Base-by-base conservation (phyloP, 1,140 invertebrate species). In the Cheumatopsyche charites region DNA sequence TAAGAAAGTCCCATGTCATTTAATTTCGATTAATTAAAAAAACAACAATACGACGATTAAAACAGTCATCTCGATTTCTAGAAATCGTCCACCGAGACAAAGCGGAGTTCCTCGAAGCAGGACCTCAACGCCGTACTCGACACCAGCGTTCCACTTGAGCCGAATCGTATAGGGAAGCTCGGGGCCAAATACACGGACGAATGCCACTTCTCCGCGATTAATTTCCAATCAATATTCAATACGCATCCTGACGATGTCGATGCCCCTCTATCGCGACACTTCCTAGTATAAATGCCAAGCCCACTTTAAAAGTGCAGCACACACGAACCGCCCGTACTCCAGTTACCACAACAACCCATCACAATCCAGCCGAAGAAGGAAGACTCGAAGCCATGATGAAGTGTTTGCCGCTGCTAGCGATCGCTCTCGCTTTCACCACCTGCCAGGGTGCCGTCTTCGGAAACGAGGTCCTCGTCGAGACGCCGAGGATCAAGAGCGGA, bases 401-500 rank as follows among this genome's bases (percentile, higher is more conserved):
- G 78, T 75, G 76, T 61, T 75, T 79, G 61, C 74, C 76, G 29
- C 81, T 79, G 58, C 65, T 84, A 49, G 63, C 82, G 67, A 80
- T 82, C 76, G 82, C 83, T 69, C 80, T 84, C 74, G 81, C 79
- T 63, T 75, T 84, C 19, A 82, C 80, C 61, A 82, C 83, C 73
- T 82, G 84, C 77, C 86, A 86, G 67, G 80, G 82, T 71, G 84
- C 68, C 23, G 43, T 68, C 7, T 61, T 70, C 3, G 36, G 84
- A 77, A 87, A 86, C 80, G 84, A 84, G 75, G 82, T 83, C 36
- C 63, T 70, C 65, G n/a, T 15, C 36, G 82, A 85, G 52, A 85
- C 85, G 41, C 85, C 88, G 61, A 83, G 86, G 72, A 85, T 88
- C 77, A 80, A 81, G 71, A 85, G 81, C 72, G 87, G 88, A 78